Conservation (phyloP, 2,797 vertebrate species). For the Pangasius macronema region DNA sequence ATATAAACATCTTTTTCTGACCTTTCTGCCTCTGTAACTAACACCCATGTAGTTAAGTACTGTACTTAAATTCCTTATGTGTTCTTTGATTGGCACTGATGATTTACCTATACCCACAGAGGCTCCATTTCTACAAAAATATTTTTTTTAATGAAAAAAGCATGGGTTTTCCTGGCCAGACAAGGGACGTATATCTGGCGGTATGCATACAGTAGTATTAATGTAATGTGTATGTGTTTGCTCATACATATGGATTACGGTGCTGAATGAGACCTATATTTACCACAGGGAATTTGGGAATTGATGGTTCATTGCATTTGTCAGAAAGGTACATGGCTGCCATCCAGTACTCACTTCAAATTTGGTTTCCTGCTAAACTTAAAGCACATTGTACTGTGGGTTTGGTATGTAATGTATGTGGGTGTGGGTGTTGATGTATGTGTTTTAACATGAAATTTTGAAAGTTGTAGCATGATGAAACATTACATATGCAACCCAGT, state of each 20-base stretch:
- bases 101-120: background rate
- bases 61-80: background rate
- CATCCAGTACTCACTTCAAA: background rate
- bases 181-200: background rate
- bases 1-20: background rate
- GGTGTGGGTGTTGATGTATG: background rate
- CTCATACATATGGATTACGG: background rate
- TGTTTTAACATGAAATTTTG: background rate
- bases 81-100: background rate
- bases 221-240: background rate
- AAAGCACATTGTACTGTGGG: background rate
- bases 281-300: background rate
- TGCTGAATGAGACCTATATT: background rate
- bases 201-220: background rate
- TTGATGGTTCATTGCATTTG: slow-evolving; percentile 1
- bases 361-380: background rate
- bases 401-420: background rate
- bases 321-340: background rate
- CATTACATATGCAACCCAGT: too few species aligned
- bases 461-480: background rate
- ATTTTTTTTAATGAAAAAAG: background rate
- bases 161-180: background rate
- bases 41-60: background rate
- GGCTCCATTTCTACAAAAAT: background rate
- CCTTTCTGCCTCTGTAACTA: background rate